Percentiles rank a stretch among this genome's conserved stretches.
These are phyloP conservation scores for Phaethon lepturus DNA, from an alignment of 2,113 vertebrate genomes.

Conservation along the genomic window DNA sequence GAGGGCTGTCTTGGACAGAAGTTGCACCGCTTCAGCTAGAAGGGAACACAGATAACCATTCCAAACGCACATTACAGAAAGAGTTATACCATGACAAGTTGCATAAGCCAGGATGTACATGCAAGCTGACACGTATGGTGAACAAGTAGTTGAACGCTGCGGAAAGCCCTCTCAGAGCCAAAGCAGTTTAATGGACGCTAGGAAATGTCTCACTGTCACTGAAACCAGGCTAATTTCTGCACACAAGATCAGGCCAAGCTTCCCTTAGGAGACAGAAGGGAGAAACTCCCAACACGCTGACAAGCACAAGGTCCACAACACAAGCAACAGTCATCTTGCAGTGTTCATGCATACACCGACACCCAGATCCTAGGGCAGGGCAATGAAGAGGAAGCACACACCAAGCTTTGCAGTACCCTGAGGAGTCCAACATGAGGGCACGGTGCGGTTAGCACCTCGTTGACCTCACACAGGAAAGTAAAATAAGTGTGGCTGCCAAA, in stretches of 20 bases:
- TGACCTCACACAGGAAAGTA: background rate
- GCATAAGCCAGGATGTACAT: background rate
- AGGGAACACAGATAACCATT: background rate
- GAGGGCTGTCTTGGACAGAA: fast-evolving
- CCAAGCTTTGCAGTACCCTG: background rate
- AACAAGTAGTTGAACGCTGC: background rate
- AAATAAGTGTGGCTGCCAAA: background rate
- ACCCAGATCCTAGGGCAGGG: background rate
- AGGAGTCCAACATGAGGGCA: background rate
- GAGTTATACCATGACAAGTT: background rate
- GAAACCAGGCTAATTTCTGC: background rate
- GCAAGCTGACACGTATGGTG: fast-evolving
- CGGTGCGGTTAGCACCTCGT: background rate
- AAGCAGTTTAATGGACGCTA: background rate
- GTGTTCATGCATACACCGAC: background rate
- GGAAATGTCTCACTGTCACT: background rate
- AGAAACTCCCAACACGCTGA: background rate
- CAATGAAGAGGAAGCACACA: background rate
- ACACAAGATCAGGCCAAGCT: background rate
- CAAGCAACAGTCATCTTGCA: background rate
- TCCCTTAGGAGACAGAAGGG: background rate
- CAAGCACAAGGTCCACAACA: background rate
- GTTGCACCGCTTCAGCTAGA: background rate
- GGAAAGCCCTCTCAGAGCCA: background rate
- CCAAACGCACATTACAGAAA: background rate